Evolutionary conservation across 2,888 invertebrate genomes (phyloP).

Genomic region (Drosophila kanekoi): DNA sequence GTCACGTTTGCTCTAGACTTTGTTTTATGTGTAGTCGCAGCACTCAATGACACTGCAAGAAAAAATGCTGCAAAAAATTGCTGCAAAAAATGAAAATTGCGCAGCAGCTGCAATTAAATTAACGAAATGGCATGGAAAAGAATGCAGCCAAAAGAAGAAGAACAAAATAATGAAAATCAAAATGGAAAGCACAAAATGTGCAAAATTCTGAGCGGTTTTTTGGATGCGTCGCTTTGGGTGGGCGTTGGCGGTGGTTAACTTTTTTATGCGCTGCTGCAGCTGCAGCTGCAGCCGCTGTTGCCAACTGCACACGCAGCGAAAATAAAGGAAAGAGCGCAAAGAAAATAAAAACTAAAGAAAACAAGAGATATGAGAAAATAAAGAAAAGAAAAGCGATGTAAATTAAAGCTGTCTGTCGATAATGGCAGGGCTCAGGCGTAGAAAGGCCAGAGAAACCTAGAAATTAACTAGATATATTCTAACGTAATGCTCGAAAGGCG

Average conservation of each 20-base stretch:
- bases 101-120: slow-evolving; percentile 66
- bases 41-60: slow-evolving; percentile 66
- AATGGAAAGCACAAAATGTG: slow-evolving; percentile 39
- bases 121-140: slow-evolving; percentile 62
- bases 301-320: slow-evolving; percentile 67
- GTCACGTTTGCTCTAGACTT: slow-evolving; percentile 70
- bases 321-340: slow-evolving; percentile 29
- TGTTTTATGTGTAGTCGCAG: slow-evolving; percentile 36
- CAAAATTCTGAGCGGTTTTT: slow-evolving; percentile 56
- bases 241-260: slow-evolving; percentile 12
- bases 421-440: slow-evolving; percentile 52
- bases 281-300: slow-evolving; percentile 49
- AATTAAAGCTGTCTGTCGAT: slow-evolving; percentile 73
- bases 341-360: neutral
- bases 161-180: slow-evolving; percentile 11
- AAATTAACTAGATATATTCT: too few relatives aligned
- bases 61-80: slow-evolving; percentile 8
- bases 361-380: neutral
- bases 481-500: too few relatives aligned
- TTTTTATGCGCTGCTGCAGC: slow-evolving; percentile 6
- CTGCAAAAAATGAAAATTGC: slow-evolving; percentile 43
- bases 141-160: slow-evolving; percentile 41
- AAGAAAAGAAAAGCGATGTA: slow-evolving; percentile 41
- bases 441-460: neutral
- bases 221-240: slow-evolving; percentile 37